Evolutionary conservation across 2,113 vertebrate genomes (phyloP).

Genomic region (Herpailurus yagouaroundi): DNA sequence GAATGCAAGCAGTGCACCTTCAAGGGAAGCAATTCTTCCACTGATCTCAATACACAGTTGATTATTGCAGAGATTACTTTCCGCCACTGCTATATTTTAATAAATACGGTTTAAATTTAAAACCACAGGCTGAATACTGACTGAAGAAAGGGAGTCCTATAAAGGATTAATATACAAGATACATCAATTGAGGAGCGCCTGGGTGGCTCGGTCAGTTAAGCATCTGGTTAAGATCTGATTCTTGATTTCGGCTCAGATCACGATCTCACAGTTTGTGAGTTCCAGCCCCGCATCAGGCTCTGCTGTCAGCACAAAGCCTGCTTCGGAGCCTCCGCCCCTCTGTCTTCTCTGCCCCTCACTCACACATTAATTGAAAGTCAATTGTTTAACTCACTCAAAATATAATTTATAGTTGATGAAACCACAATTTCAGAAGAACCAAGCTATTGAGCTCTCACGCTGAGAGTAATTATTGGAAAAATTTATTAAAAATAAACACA

Average conservation of each 20-base stretch:
- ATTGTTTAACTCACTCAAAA: slow-evolving; percentile 45
- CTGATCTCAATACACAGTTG: neutral
- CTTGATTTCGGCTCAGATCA: no score
- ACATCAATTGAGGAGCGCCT: neutral
- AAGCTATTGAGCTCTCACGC: neutral
- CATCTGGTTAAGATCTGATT: no score
- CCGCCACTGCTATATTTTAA: neutral
- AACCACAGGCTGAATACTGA: neutral
- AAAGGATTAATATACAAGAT: neutral
- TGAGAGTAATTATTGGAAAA: neutral
- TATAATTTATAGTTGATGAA: slow-evolving; percentile 13
- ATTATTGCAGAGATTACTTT: neutral
- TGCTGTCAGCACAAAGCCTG: no score
- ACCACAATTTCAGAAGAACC: neutral
- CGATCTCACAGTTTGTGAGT: no score
- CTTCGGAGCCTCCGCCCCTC: no score
- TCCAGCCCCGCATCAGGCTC: no score
- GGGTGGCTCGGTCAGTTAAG: no score
- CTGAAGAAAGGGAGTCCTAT: neutral
- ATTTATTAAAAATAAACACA: neutral
- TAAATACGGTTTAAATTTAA: slow-evolving; percentile 29
- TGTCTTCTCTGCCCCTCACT: no score
- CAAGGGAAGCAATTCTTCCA: neutral
- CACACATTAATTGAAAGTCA: neutral
- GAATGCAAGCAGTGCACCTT: neutral